Percentiles rank a stretch among this genome's conserved stretches.
Evolutionary conservation across 1,140 invertebrate species (phyloP).

Genomic region (Trachymyrmex cornetzi): DNA sequence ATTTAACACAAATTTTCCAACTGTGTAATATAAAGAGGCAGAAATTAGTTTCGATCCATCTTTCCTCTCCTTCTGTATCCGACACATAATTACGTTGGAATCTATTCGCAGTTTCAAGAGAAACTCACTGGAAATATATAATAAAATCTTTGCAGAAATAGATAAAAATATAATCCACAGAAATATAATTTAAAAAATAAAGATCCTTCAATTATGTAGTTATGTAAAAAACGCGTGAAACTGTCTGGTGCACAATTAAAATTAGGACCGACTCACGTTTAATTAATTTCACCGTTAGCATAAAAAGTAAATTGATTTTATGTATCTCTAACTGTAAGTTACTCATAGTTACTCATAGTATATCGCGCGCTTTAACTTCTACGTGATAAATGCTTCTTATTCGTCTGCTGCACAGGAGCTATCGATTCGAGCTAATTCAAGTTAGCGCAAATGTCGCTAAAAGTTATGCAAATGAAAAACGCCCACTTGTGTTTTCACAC

Average conservation of each 20-base stretch:
- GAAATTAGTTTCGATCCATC: not conserved
- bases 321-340: not conserved
- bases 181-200: not conserved
- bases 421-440: conserved; percentile 22
- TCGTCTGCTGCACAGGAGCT: not conserved
- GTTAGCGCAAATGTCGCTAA: not conserved
- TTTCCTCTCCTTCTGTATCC: not conserved
- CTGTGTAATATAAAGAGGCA: not conserved
- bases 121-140: not conserved
- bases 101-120: not conserved
- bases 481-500: conserved; percentile 19
- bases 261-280: not conserved
- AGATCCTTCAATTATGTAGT: not conserved
- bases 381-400: not conserved
- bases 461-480: conserved; percentile 25
- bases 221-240: not conserved
- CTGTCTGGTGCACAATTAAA: not conserved
- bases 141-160: not conserved
- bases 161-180: not conserved
- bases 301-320: not conserved
- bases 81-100: not conserved
- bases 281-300: not conserved
- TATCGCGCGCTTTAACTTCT: not conserved
- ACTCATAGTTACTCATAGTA: not conserved
- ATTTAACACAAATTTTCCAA: too few relatives aligned